Conservation (phyloP, 2,888 invertebrate species). For the Entomobrya multifasciata region DNA sequence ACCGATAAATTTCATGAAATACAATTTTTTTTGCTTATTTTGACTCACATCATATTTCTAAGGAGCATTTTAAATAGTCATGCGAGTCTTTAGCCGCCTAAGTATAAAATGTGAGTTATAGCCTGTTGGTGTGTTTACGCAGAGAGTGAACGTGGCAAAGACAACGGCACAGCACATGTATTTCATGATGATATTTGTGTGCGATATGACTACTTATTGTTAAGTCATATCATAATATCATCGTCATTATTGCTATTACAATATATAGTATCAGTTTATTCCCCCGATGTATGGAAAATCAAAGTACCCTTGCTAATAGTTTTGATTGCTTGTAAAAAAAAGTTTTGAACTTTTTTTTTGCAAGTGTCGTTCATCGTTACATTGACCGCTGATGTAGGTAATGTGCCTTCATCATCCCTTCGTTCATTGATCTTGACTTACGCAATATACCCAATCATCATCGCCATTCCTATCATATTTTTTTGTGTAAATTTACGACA, state of each 20-base stretch:
- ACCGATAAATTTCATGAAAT: background rate
- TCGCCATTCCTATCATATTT: conserved; percentile 17
- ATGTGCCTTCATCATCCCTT: background rate
- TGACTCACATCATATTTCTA: too few relatives aligned
- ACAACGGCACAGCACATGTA: too few relatives aligned
- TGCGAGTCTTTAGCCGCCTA: too few relatives aligned
- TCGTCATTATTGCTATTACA: conserved; percentile 24
- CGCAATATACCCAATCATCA: conserved; percentile 65
- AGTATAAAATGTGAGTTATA: too few relatives aligned
- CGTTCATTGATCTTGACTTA: conserved; percentile 72
- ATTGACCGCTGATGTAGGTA: conserved; percentile 57
- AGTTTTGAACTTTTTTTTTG: background rate
- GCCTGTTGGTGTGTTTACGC: too few relatives aligned
- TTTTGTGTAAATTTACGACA: conserved; percentile 11
- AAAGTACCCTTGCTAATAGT: too few relatives aligned
- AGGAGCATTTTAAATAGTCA: too few relatives aligned
- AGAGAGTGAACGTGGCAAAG: too few relatives aligned
- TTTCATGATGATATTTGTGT: conserved; percentile 13
- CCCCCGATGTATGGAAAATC: too few relatives aligned
- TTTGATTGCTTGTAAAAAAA: conserved; percentile 15
- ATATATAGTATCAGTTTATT: too few relatives aligned
- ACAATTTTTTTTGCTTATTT: background rate
- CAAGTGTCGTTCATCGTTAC: conserved; percentile 52
- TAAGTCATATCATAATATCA: too few relatives aligned
- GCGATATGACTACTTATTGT: background rate